A percentile compares a stretch with the other conserved stretches of the same genome.
Evolutionary conservation across 35 echinoderm and acorn worm genomes (phyloP).

Genomic region (Acanthaster planci): DNA sequence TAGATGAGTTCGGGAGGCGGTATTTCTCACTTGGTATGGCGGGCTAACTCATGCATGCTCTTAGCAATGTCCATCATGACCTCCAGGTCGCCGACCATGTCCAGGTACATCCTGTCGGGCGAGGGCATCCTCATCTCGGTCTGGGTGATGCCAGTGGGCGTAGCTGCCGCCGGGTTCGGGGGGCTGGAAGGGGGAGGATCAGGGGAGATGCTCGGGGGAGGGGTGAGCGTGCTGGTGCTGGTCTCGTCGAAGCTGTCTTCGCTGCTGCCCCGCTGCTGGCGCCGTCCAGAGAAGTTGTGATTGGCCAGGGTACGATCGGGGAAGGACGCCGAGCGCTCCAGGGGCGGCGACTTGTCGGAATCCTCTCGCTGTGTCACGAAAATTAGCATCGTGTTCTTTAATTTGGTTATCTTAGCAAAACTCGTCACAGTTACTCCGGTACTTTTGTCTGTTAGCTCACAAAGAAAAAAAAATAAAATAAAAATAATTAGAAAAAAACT

Average conservation of each 20-base stretch:
- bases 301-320: slow-evolving; percentile 4
- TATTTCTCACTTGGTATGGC: slow-evolving; percentile 10
- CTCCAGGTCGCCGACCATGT: slow-evolving; percentile 26
- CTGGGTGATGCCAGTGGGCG: not conserved
- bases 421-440: no score
- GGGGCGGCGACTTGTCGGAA: not conserved
- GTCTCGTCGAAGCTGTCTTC: not conserved
- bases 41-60: slow-evolving; percentile 31
- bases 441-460: no score
- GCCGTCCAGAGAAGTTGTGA: not conserved
- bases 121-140: slow-evolving; percentile 1
- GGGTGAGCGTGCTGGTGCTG: not conserved
- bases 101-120: not conserved
- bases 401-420: no score
- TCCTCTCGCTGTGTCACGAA: not conserved
- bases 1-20: not conserved
- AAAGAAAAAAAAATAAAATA: no score
- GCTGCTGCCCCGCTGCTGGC: not conserved
- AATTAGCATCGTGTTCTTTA: not conserved
- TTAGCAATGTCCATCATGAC: slow-evolving; percentile 33
- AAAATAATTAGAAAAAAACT: no score
- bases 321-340: not conserved
- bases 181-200: not conserved
- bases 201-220: not conserved
- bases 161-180: not conserved